These are phyloP conservation scores for Argyresthia albistria DNA, from an alignment of 2,888 invertebrate genomes.

Conservation along the genomic window DNA sequence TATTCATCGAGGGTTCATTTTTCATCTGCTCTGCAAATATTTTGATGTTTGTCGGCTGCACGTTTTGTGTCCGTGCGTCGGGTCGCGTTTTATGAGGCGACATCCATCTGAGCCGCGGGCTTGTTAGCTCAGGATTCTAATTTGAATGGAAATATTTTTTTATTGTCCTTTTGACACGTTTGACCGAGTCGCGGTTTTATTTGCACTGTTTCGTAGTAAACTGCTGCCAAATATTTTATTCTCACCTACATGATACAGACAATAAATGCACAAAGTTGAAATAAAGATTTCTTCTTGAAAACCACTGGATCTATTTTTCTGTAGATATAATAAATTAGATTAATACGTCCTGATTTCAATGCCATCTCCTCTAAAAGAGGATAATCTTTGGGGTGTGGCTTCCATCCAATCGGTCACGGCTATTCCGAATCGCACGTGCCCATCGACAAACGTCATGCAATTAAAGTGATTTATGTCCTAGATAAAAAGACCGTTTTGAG, in stretches of 20 bases:
- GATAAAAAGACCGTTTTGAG: neutral
- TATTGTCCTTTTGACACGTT: neutral
- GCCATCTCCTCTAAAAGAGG: neutral
- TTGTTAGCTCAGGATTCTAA: neutral
- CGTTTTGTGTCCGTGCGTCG: slow-evolving; percentile 22
- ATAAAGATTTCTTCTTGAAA: too few species aligned
- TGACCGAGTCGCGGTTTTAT: too few species aligned
- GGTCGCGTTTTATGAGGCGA: slow-evolving; percentile 27
- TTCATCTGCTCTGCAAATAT: slow-evolving; percentile 62
- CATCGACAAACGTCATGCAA: neutral
- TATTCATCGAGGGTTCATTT: slow-evolving; percentile 46
- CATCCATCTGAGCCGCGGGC: slow-evolving; percentile 22
- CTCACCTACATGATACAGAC: too few species aligned
- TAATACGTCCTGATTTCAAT: too few species aligned
- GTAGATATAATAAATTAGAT: too few species aligned
- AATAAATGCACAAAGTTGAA: too few species aligned
- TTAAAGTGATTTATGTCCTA: slow-evolving; percentile 1
- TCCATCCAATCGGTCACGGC: slow-evolving; percentile 4
- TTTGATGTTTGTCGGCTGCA: slow-evolving; percentile 49
- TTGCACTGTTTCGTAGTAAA: too few species aligned
- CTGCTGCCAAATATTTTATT: too few species aligned
- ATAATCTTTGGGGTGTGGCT: neutral
- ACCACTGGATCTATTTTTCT: too few species aligned
- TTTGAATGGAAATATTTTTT: neutral
- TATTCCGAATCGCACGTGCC: slow-evolving; percentile 3